Percentiles rank a stretch among this genome's conserved stretches.
phyloP scores from a whole-genome alignment of 1,140 invertebrate species.

The Drosophila malerkotliana region DNA sequence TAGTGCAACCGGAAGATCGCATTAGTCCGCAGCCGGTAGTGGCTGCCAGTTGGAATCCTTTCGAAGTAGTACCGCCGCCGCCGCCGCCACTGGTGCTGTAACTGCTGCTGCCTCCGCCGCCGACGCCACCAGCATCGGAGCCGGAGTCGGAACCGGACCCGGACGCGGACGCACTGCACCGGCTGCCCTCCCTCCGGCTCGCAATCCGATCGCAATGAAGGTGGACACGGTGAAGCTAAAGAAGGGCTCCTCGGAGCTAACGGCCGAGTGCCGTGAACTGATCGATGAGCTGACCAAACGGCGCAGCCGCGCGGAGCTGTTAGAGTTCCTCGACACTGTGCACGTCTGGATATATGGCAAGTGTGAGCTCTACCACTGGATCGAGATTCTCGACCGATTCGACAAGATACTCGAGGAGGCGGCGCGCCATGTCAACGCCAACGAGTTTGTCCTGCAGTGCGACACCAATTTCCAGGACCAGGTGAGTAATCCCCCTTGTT shows the following conservation, averaged over 20 bases:
- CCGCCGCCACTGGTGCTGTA: too few species aligned
- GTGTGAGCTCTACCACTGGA: conserved; percentile 96
- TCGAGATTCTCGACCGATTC: conserved; percentile 93
- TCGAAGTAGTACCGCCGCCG: not conserved
- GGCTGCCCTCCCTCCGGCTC: conserved; percentile 8
- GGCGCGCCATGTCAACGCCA: conserved; percentile 87
- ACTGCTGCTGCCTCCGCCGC: not conserved
- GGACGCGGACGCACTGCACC: conserved; percentile 32
- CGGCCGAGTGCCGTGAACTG: conserved; percentile 91
- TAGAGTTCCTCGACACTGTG: conserved; percentile 90
- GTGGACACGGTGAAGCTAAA: conserved; percentile 93
- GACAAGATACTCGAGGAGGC: conserved; percentile 92
- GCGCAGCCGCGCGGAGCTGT: conserved; percentile 87
- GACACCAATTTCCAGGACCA: conserved; percentile 88
- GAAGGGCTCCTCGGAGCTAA: conserved; percentile 95
- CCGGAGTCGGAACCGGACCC: not conserved
- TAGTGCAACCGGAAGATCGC: too few species aligned
- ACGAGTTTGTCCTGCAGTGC: conserved; percentile 91
- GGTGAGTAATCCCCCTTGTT: conserved; percentile 82
- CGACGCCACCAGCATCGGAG: conserved; percentile 11
- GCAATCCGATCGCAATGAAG: conserved; percentile 87
- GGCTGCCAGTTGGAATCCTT: too few species aligned
- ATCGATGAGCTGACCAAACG: conserved; percentile 92
- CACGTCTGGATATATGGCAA: conserved; percentile 95
- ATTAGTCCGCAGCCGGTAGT: too few species aligned